Evolutionary conservation across 2,888 invertebrate species (phyloP).

Genomic region (Subacronicta megacephala): DNA sequence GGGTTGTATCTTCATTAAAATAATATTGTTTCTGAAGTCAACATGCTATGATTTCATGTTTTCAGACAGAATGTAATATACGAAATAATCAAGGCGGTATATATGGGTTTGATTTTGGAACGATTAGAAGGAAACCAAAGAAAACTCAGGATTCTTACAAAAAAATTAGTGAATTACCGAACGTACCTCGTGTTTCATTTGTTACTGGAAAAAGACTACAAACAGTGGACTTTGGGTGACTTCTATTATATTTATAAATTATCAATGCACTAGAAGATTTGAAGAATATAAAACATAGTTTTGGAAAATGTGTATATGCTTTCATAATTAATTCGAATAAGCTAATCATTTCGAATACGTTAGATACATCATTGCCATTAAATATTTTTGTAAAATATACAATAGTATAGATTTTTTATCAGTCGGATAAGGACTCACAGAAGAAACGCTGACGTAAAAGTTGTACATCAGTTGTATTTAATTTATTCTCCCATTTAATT

Average conservation of each 20-base stretch:
- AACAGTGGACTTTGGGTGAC: constrained; percentile 87
- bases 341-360: constrained; percentile 8
- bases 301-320: constrained; percentile 13
- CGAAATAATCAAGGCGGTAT: constrained; percentile 88
- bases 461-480: constrained; percentile 88
- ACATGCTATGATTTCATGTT: constrained; percentile 40
- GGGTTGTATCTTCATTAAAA: too few relatives aligned
- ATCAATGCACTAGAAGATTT: background rate
- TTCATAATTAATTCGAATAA: constrained; percentile 14
- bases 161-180: constrained; percentile 75
- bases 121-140: constrained; percentile 76
- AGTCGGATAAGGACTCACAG: constrained; percentile 43
- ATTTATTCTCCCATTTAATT: constrained; percentile 85
- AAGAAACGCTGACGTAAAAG: constrained; percentile 77
- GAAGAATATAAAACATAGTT: constrained; percentile 5
- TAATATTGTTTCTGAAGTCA: too few relatives aligned
- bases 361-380: constrained; percentile 12
- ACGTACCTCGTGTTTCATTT: constrained; percentile 88
- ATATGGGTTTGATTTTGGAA: constrained; percentile 89
- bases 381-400: constrained; percentile 18
- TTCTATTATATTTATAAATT: background rate
- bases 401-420: too few relatives aligned
- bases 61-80: constrained; percentile 89
- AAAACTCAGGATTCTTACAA: constrained; percentile 71
- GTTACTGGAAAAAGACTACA: constrained; percentile 88